phyloP scores from a whole-genome alignment of 2,113 vertebrate species.

The Sebastes schlegelii region DNA sequence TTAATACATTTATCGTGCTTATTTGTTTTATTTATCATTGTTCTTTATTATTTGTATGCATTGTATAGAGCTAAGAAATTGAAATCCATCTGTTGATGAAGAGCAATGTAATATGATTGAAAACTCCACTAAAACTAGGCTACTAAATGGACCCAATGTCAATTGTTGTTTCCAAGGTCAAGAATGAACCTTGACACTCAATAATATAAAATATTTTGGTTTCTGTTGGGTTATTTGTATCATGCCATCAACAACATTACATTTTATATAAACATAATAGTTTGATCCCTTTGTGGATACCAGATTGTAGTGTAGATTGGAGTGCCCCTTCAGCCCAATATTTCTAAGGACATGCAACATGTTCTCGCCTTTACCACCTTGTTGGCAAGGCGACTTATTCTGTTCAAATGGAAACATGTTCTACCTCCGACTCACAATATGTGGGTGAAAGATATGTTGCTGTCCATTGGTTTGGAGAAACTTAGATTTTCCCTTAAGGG shows the following conservation, averaged over 20 bases:
- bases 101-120: neutral
- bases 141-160: neutral
- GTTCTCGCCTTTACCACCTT: no score
- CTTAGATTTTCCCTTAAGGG: no score
- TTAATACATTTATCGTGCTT: neutral
- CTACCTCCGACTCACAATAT: no score
- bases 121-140: no score
- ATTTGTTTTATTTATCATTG: neutral
- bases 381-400: no score
- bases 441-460: no score
- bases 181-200: neutral
- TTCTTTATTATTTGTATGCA: neutral
- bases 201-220: neutral
- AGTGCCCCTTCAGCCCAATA: no score
- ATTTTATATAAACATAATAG: neutral
- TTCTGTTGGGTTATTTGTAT: neutral
- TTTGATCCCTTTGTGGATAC: neutral
- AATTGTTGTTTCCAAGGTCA: slow-evolving; percentile 10
- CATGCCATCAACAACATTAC: neutral
- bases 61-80: neutral
- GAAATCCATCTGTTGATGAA: neutral
- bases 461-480: no score
- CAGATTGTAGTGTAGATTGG: neutral
- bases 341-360: no score
- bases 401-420: no score